These are phyloP conservation scores for Sisyra terminalis DNA, from an alignment of 2,888 invertebrate species.

Conservation along the genomic window DNA sequence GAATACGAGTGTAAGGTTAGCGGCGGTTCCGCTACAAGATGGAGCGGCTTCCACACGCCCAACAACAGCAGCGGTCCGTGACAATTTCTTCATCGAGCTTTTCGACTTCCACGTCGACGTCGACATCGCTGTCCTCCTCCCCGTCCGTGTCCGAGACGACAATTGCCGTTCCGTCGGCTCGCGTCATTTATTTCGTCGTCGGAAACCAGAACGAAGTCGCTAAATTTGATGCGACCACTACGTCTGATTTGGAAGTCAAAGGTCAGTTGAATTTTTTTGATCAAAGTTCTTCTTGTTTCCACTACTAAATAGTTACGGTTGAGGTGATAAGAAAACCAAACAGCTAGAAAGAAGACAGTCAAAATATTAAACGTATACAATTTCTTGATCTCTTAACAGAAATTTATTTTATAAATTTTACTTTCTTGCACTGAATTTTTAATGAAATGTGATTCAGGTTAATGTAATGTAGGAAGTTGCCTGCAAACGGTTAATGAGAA, in stretches of 20 bases:
- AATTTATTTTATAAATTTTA: too few species aligned
- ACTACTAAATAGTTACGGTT: too few species aligned
- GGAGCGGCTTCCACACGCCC: slow-evolving; percentile 5
- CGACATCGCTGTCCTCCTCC: not conserved
- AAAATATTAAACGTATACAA: too few species aligned
- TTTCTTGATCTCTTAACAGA: too few species aligned
- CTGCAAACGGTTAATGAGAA: too few species aligned
- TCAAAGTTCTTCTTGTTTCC: not conserved
- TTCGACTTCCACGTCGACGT: not conserved
- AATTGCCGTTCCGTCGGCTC: not conserved
- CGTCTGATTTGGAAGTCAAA: slow-evolving; percentile 4
- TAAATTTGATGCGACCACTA: slow-evolving; percentile 3
- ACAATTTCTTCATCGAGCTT: not conserved
- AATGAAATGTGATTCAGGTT: too few species aligned
- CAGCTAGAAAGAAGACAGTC: too few species aligned
- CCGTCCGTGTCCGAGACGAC: not conserved
- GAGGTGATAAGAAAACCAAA: too few species aligned
- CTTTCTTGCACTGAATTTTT: too few species aligned
- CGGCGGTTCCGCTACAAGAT: not conserved
- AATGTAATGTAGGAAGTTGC: too few species aligned
- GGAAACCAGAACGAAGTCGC: slow-evolving; percentile 4
- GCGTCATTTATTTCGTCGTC: slow-evolving; percentile 3
- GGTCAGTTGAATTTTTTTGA: not conserved
- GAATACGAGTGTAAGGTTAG: too few species aligned
- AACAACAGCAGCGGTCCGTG: not conserved